Percentiles rank a stretch among this genome's conserved stretches.
Evolutionary conservation across 2,888 invertebrate genomes (phyloP).

Genomic region (Chloromyia formosa): DNA sequence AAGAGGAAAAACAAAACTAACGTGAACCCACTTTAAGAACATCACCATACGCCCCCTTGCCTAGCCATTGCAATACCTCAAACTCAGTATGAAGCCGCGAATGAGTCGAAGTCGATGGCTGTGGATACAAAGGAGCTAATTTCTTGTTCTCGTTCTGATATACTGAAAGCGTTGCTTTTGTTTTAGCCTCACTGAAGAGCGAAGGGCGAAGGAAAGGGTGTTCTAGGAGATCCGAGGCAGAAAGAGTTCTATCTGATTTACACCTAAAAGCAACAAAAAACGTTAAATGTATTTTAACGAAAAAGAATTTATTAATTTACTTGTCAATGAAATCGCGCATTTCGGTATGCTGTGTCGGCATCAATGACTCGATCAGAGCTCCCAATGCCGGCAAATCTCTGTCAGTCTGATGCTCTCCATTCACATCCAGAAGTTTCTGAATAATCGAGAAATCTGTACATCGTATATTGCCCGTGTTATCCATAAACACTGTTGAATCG

Average conservation of each 20-base stretch:
- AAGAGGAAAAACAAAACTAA: background rate
- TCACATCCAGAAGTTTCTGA: slow-evolving; percentile 59
- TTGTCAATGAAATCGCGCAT: slow-evolving; percentile 64
- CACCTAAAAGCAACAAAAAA: slow-evolving; percentile 55
- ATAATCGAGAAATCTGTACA: slow-evolving; percentile 62
- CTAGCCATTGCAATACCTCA: slow-evolving; percentile 82
- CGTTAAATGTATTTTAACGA: background rate
- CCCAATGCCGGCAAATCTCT: slow-evolving; percentile 63
- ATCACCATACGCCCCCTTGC: slow-evolving; percentile 95
- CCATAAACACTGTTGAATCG: slow-evolving; percentile 77
- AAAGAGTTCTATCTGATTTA: slow-evolving; percentile 67
- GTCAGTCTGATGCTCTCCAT: slow-evolving; percentile 57
- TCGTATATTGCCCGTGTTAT: slow-evolving; percentile 68
- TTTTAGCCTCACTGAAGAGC: slow-evolving; percentile 61
- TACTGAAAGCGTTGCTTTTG: slow-evolving; percentile 56
- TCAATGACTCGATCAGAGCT: slow-evolving; percentile 59
- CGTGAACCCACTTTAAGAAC: slow-evolving; percentile 75
- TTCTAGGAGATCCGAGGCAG: slow-evolving; percentile 77
- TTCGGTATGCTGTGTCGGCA: slow-evolving; percentile 60
- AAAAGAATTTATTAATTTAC: slow-evolving; percentile 51
- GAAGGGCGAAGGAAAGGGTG: slow-evolving; percentile 76
- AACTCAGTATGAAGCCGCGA: slow-evolving; percentile 85
- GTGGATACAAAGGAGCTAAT: slow-evolving; percentile 51
- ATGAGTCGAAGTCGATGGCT: slow-evolving; percentile 57
- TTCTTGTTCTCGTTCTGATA: slow-evolving; percentile 50